Evolutionary conservation across 2,797 vertebrate genomes (phyloP).

Genomic region (Notolepis coatsorum): DNA sequence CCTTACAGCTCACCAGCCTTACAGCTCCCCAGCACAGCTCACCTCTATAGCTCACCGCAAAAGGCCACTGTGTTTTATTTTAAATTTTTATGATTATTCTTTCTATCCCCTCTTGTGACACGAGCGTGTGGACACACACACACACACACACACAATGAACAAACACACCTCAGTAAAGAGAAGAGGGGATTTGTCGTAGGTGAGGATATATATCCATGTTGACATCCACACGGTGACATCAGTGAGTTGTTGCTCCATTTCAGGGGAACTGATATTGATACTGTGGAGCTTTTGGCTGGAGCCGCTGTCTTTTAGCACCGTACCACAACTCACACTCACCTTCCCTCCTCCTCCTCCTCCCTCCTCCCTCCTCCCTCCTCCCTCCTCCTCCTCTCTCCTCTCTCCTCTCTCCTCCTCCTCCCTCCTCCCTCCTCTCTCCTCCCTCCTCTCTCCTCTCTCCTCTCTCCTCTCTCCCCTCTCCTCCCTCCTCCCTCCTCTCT

Average conservation of each 20-base stretch:
- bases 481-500: no score
- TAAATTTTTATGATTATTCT: no score
- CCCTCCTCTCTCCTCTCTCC: background rate
- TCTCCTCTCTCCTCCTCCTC: slow-evolving; percentile 18
- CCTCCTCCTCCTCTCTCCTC: background rate
- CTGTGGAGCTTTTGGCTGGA: slow-evolving; percentile 28
- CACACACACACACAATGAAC: background rate
- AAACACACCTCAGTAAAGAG: background rate
- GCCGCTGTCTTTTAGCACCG: slow-evolving; percentile 37
- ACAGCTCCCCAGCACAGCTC: no score
- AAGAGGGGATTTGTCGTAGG: slow-evolving; percentile 10
- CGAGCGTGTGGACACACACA: no score
- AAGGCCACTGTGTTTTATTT: no score
- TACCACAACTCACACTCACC: slow-evolving; percentile 27
- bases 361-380: slow-evolving; percentile 9
- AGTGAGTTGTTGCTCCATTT: background rate
- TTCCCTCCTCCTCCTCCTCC: background rate
- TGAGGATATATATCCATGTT: slow-evolving; percentile 41
- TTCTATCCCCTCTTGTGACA: no score
- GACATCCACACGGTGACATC: slow-evolving; percentile 35
- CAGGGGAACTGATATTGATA: slow-evolving; percentile 24
- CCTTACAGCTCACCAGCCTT: no score
- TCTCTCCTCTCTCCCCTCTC: no score
- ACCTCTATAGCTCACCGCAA: no score
- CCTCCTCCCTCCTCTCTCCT: background rate